Evolutionary conservation across 2,888 invertebrate genomes (phyloP), one percentile per base, ranked within the genome.

Genomic region (Mythimna vitellina): DNA sequence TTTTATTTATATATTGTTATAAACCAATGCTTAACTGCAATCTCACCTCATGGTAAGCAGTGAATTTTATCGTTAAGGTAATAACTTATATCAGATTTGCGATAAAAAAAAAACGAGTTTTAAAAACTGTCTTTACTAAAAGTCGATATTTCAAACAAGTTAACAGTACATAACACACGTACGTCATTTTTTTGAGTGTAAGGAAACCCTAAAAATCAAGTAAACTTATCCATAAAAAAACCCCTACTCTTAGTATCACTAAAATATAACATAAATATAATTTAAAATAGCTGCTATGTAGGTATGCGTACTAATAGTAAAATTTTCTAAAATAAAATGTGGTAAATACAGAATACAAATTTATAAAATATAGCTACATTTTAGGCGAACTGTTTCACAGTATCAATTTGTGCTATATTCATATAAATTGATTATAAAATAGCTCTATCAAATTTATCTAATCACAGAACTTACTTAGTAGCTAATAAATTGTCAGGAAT

Each of bases 401-500:
- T 66, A 32, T n/a, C 6, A 14, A 29, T 56, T 70, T 81, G 69
- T 46, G 76, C 69, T 46, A 58, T 53, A 58, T 22, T 60, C 6
- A 20, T 71, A 57, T 57, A 69, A 65, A 65, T 58, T 14, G 1
- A 58, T 68, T 62, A 65, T 32, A 70, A 62, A 74, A 56, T 54
- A 82, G 54, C 22, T 71, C 53, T 58, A 73, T 81, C 67, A 83
- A 83, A 80, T 70, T 56, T 73, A 65, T 67, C 61, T 66, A 65
- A 81, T 83, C 81, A 81, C 83, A 81, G 83, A 80, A 69, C 61
- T 80, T 42, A 53, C 71, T 64, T 71, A 83, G 12, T 64, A 62
- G 51, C 51, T 81, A 83, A 79, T 62, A 49, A 22, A 73, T 70
- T 66, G n/a, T 75, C 68, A 74, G 68, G 70, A 75, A 68, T 54